These are phyloP conservation scores for Nycticebus coucang DNA, from an alignment of 2,113 vertebrate species.

Conservation along the genomic window DNA sequence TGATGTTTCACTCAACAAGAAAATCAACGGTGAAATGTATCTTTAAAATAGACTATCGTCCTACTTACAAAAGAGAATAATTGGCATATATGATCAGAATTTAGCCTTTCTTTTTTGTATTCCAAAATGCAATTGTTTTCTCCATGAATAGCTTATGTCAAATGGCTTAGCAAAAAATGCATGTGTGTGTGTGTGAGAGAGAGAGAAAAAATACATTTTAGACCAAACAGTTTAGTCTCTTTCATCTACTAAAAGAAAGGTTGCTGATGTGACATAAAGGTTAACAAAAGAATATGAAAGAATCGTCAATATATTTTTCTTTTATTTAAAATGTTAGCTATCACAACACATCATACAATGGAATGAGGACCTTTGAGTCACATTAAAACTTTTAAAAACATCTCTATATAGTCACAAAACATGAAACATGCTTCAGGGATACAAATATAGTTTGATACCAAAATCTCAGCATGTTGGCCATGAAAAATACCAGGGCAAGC, in stretches of 20 bases:
- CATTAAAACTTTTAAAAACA: conserved; percentile 57
- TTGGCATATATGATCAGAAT: background rate
- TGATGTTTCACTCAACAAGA: background rate
- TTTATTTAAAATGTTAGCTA: conserved; percentile 79
- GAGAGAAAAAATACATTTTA: background rate
- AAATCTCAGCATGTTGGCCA: conserved; percentile 81
- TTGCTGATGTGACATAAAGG: conserved; percentile 13
- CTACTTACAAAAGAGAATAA: background rate
- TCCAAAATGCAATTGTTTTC: conserved; percentile 36
- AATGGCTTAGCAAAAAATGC: background rate
- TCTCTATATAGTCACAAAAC: conserved; percentile 77
- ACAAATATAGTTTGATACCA: conserved; percentile 83
- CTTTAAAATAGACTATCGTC: background rate
- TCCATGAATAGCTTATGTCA: background rate
- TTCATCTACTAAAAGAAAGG: conserved; percentile 22
- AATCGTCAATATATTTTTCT: conserved; percentile 68
- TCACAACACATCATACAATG: conserved; percentile 63
- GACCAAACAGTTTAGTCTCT: background rate
- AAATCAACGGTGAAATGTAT: background rate
- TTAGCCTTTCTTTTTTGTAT: background rate
- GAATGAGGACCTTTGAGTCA: conserved; percentile 58
- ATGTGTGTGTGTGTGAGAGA: background rate
- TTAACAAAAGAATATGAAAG: conserved; percentile 50
- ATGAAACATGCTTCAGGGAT: conserved; percentile 83
- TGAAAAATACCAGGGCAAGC: conserved; percentile 81